Conservation (phyloP, 2,797 vertebrate genomes). For the Yasuhikotakia modesta region DNA sequence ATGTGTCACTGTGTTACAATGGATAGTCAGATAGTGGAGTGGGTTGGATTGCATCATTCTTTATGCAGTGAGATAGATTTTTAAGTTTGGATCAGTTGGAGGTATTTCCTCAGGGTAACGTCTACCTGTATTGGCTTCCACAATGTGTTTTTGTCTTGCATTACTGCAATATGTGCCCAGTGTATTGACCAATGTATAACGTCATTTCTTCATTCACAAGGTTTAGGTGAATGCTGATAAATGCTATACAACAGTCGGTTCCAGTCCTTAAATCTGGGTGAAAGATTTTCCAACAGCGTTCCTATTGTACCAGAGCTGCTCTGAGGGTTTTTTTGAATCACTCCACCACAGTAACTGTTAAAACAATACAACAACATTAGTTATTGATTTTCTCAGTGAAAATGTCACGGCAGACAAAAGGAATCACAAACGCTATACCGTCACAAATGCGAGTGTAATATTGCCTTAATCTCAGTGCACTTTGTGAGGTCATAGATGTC, state of each 20-base stretch:
- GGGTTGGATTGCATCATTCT: not conserved
- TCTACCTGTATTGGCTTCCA: not conserved
- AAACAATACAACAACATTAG: constrained; percentile 11
- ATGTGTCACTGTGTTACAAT: constrained; percentile 16
- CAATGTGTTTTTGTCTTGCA: not conserved
- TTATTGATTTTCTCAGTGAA: not conserved
- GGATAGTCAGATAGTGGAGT: not conserved
- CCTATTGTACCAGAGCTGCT: not conserved
- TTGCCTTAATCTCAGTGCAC: not conserved
- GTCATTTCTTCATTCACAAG: not conserved
- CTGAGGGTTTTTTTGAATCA: not conserved
- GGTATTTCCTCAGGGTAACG: not conserved
- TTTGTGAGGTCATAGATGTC: not conserved
- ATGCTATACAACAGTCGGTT: not conserved
- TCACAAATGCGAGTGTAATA: not conserved
- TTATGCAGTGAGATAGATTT: not conserved
- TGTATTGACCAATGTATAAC: not conserved
- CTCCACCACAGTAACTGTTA: not conserved
- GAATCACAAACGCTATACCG: not conserved
- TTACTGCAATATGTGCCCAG: not conserved
- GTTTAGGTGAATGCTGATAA: not conserved
- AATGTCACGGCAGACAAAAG: not conserved
- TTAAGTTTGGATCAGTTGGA: not conserved
- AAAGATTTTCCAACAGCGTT: not conserved
- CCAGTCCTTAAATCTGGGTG: not conserved